Conservation (phyloP, 2,113 vertebrate genomes). For the Pituophis catenifer region DNA sequence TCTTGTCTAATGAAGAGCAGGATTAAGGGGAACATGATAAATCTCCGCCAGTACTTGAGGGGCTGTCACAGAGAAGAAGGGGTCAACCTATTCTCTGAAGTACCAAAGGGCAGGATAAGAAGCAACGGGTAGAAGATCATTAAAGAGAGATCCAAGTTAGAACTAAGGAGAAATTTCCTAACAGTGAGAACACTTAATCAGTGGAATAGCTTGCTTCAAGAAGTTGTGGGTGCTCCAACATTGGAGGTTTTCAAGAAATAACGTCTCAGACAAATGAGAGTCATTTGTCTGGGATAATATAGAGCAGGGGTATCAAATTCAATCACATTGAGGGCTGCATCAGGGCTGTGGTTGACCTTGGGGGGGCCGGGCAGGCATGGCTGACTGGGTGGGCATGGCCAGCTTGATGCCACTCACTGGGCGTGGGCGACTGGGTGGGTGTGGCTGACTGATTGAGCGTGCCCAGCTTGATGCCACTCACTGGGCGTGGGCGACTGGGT, state of each 20-base stretch:
- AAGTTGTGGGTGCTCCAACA: neutral
- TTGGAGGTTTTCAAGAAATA: neutral
- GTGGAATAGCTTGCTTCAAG: neutral
- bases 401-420: no score
- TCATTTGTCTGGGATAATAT: neutral
- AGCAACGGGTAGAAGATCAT: neutral
- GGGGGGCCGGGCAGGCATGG: no score
- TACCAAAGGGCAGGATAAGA: neutral
- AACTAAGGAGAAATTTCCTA: neutral
- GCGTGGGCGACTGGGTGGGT: no score
- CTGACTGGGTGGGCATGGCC: no score
- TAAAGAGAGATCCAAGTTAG: neutral
- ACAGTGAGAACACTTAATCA: neutral
- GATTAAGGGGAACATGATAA: neutral
- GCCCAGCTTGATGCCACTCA: no score
- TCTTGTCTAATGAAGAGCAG: neutral
- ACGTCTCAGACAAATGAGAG: no score
- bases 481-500: no score
- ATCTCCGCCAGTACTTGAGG: neutral
- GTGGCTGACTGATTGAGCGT: no score
- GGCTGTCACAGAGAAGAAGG: no score
- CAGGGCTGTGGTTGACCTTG: no score
- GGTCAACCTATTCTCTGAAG: neutral
- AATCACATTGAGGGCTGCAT: no score
- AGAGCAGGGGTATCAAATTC: no score